These are phyloP conservation scores for Psophia crepitans DNA, from an alignment of 2,113 vertebrate genomes.

Conservation along the genomic window DNA sequence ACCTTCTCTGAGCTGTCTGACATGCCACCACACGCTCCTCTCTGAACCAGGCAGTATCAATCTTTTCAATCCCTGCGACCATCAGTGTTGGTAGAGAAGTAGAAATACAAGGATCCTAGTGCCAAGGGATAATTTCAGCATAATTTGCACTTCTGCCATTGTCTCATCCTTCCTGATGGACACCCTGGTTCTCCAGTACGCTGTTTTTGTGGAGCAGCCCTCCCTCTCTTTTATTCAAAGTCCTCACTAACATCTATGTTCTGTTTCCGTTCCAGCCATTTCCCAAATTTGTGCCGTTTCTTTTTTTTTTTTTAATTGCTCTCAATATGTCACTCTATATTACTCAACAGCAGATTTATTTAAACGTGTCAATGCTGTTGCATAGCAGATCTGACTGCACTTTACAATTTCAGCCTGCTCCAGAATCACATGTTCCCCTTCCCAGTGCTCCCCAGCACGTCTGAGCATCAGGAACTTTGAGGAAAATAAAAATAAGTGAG, in stretches of 20 bases:
- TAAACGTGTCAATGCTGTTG: conserved; percentile 58
- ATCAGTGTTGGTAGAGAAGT: background rate
- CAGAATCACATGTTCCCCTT: background rate
- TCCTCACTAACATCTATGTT: background rate
- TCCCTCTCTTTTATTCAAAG: background rate
- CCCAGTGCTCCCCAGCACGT: background rate
- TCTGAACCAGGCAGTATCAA: background rate
- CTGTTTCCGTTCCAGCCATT: conserved; percentile 11
- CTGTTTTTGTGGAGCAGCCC: background rate
- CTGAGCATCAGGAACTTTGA: background rate
- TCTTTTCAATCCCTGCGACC: background rate
- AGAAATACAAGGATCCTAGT: background rate
- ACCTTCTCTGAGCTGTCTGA: background rate
- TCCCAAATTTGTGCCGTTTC: conserved; percentile 15
- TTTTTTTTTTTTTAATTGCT: conserved; percentile 46
- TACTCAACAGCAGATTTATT: conserved; percentile 51
- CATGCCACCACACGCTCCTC: background rate
- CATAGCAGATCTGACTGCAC: conserved; percentile 47
- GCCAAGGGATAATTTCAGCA: background rate
- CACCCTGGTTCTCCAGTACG: background rate
- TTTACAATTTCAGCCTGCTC: background rate
- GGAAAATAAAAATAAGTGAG: background rate
- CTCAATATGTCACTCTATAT: conserved; percentile 62
- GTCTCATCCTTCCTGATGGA: background rate
- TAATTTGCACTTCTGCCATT: background rate